Evolutionary conservation across 37 sponge, comb jelly and placozoan genomes (phyloP).

Genomic region (Diacarnus erythraeanus): DNA sequence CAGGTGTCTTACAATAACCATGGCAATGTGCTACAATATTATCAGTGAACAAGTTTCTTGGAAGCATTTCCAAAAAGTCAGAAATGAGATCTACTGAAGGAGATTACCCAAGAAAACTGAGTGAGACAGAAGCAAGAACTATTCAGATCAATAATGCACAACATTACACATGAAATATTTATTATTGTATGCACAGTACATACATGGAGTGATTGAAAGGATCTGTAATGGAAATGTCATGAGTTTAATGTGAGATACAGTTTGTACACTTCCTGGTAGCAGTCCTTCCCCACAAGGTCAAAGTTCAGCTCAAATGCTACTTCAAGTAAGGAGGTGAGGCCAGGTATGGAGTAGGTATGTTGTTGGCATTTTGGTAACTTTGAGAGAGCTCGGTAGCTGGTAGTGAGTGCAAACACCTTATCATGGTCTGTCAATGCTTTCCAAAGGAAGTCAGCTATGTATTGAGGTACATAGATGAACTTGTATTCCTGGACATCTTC

Average conservation of each 20-base stretch:
- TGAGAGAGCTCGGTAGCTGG: constrained; percentile 5
- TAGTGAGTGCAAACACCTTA: constrained; percentile 11
- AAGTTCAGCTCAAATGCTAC: not conserved
- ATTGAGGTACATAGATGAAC: constrained; percentile 40
- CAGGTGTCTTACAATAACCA: no score
- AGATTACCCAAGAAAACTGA: constrained; percentile 30
- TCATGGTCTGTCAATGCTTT: constrained; percentile 16
- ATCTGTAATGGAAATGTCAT: no score
- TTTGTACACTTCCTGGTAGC: constrained; percentile 30
- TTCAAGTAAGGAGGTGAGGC: not conserved
- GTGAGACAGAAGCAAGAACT: not conserved
- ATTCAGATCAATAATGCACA: not conserved
- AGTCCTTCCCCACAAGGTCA: constrained; percentile 27
- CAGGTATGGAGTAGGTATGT: not conserved
- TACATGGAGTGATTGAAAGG: no score
- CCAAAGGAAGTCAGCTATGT: constrained; percentile 20
- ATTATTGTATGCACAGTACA: no score
- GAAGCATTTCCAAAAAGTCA: constrained; percentile 9
- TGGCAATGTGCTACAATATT: no score
- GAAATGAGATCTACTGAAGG: not conserved
- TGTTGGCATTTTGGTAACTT: not conserved
- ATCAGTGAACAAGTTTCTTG: not conserved
- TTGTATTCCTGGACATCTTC: not conserved
- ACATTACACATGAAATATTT: not conserved
- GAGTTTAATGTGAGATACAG: not conserved